Percentiles rank a stretch among this genome's conserved stretches.
These are phyloP conservation scores for Battus philenor DNA, from an alignment of 1,140 invertebrate genomes.

Conservation along the genomic window DNA sequence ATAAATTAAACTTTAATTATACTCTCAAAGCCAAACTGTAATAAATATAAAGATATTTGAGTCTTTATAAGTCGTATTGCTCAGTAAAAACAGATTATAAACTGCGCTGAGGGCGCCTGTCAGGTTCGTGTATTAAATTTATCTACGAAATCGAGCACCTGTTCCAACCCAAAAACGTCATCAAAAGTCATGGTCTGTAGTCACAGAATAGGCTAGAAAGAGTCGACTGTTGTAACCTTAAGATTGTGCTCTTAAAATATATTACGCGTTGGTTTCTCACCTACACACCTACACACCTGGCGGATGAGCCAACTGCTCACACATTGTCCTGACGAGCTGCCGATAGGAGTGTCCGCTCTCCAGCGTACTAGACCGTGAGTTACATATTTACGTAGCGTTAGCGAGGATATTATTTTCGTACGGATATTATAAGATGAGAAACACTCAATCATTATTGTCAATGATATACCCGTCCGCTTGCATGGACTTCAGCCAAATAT, in stretches of 20 bases:
- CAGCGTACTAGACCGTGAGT: constrained; percentile 30
- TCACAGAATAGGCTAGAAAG: constrained; percentile 20
- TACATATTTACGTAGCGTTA: too few relatives aligned
- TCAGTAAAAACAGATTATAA: too few relatives aligned
- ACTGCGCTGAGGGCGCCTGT: too few relatives aligned
- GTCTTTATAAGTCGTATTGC: too few relatives aligned
- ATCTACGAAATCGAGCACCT: constrained; percentile 1
- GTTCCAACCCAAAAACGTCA: constrained; percentile 20
- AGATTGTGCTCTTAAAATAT: constrained; percentile 56
- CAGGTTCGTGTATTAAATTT: constrained; percentile 1
- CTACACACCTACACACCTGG: constrained; percentile 53
- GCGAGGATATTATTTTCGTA: too few relatives aligned
- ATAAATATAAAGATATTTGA: too few relatives aligned
- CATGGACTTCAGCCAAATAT: too few relatives aligned
- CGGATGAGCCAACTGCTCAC: constrained; percentile 41
- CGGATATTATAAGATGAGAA: too few relatives aligned
- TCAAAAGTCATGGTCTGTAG: constrained; percentile 23
- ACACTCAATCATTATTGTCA: too few relatives aligned
- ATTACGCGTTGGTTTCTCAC: constrained; percentile 54
- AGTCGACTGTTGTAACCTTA: constrained; percentile 29
- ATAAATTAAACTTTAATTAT: too few relatives aligned
- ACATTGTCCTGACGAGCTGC: constrained; percentile 38
- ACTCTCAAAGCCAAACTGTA: too few relatives aligned
- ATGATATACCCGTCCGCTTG: too few relatives aligned
- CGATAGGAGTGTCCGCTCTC: constrained; percentile 26